Evolutionary conservation across 2,113 vertebrate species (phyloP).

Genomic region (Crypturellus undulatus): DNA sequence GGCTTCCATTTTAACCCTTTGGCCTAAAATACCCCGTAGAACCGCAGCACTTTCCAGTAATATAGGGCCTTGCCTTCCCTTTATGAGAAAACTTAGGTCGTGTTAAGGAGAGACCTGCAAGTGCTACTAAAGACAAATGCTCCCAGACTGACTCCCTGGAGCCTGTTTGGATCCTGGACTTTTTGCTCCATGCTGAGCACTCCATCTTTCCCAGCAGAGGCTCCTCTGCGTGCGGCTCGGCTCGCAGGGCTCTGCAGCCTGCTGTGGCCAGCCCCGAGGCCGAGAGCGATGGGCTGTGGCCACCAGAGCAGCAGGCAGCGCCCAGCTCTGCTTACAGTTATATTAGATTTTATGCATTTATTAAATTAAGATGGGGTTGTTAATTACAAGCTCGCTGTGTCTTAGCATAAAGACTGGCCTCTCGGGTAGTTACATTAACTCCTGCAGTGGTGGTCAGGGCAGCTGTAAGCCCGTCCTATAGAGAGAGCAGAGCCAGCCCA

Average conservation of each 20-base stretch:
- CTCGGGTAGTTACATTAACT: neutral
- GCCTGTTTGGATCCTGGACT: neutral
- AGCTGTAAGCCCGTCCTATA: neutral
- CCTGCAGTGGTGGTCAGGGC: neutral
- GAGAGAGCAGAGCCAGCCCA: neutral
- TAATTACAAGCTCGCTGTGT: slow-evolving; percentile 12
- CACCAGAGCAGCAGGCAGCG: neutral
- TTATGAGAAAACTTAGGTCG: neutral
- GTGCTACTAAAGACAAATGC: neutral
- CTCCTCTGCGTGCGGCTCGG: neutral
- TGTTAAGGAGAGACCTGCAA: neutral
- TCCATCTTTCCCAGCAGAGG: neutral
- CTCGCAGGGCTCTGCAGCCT: neutral
- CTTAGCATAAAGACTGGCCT: neutral
- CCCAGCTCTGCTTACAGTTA: neutral
- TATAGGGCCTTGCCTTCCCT: neutral
- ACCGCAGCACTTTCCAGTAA: neutral
- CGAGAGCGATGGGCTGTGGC: fast-evolving
- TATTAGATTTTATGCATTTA: slow-evolving; percentile 28
- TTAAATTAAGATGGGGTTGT: neutral
- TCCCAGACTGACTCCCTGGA: neutral
- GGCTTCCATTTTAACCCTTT: neutral
- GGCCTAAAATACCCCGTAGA: neutral
- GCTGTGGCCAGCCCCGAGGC: neutral
- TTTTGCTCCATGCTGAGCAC: neutral